Conservation (phyloP, 2,797 vertebrate genomes). For the Selene dorsalis region DNA sequence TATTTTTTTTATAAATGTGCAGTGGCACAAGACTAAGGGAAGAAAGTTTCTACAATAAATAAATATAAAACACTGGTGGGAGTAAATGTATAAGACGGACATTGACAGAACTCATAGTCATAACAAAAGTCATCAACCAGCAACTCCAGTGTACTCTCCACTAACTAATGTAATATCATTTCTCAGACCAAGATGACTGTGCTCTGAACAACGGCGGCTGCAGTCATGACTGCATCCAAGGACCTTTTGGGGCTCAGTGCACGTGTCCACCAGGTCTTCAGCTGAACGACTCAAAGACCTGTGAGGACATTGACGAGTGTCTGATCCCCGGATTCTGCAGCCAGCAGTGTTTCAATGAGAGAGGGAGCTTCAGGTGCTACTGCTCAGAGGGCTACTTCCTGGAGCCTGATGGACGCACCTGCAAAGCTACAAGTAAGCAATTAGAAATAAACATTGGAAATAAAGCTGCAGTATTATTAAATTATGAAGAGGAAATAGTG, state of each 20-base stretch:
- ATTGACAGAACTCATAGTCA: too few relatives aligned
- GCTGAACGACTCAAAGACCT: slow-evolving; percentile 84
- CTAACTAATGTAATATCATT: slow-evolving; percentile 12
- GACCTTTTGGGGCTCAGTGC: slow-evolving; percentile 84
- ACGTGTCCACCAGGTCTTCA: slow-evolving; percentile 79
- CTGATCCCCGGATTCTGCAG: slow-evolving; percentile 84
- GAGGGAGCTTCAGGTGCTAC: slow-evolving; percentile 82
- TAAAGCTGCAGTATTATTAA: not conserved
- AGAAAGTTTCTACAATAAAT: too few relatives aligned
- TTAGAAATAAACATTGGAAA: too few relatives aligned
- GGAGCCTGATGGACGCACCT: slow-evolving; percentile 80
- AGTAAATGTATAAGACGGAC: too few relatives aligned
- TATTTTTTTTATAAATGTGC: too few relatives aligned
- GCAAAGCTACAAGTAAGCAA: slow-evolving; percentile 77
- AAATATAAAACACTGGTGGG: too few relatives aligned
- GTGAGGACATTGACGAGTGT: slow-evolving; percentile 84
- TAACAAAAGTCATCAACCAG: too few relatives aligned
- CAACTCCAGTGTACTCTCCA: not conserved
- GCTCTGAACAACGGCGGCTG: slow-evolving; percentile 81
- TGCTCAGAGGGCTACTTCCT: slow-evolving; percentile 82
- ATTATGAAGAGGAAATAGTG: not conserved
- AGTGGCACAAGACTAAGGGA: too few relatives aligned
- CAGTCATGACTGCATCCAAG: slow-evolving; percentile 80
- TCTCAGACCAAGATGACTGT: slow-evolving; percentile 81
- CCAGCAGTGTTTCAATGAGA: slow-evolving; percentile 84